phyloP scores from a whole-genome alignment of 2,113 vertebrate species.

The Sus scrofa region T2T-Sscrofa CM000830.6:84002501-84003000 shows the following conservation, averaged over 20 bases:
- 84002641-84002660: background rate
- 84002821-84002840: background rate
- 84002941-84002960: background rate
- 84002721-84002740: background rate
- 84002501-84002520: background rate
- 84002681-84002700: background rate
- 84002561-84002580: background rate
- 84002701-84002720: background rate
- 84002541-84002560: background rate
- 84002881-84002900: background rate
- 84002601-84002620: background rate
- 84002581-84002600: background rate
- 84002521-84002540: background rate
- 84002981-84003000: no score
- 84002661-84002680: background rate
- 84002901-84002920: background rate
- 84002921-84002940: background rate
- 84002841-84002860: slow-evolving; percentile 5
- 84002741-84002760: background rate
- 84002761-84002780: background rate
- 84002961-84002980: no score
- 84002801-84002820: background rate
- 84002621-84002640: background rate
- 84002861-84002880: background rate
- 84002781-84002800: background rate